Evolutionary conservation across 1,140 invertebrate species (phyloP), one percentile per base, ranked within the genome.

Genomic region (Drosophila triauraria): DNA sequence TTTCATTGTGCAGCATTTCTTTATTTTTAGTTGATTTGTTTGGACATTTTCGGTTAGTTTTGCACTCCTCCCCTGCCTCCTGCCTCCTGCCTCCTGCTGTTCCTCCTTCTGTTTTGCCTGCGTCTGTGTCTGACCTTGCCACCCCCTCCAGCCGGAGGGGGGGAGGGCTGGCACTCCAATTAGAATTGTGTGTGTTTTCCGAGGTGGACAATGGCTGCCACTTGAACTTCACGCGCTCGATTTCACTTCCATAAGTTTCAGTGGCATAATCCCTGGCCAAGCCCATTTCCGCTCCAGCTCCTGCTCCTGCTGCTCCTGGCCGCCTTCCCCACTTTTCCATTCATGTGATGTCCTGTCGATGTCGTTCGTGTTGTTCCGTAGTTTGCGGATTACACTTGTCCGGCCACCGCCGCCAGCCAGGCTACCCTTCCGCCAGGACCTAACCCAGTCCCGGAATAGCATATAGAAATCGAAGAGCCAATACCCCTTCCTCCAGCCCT

Each of bases 1-100:
- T 90, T 85, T 90, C 65, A 90, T 88, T 90, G 81, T 88, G 78
- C 69, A 88, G 80, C 76, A 78, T 71, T 80, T 84, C 65, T 81
- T 90, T 84, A 71, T 75, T 78, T 83, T 84, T 81, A 75, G 72
- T 75, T 84, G 80, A 88, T 90, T 85, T 88, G 85, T 70, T 85
- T 88, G 67, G 67, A 79, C 85, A 74, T 76, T 81, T 76, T 81
- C 61, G 67, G 84, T 80, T 72, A 71, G 78, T 75, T 86, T 38
- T 56, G 17, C n/a, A 32, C 40, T 44, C 56, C 2, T 3, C 1
- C 12, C 7, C n/a, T 15, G 25, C n/a, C n/a, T n/a, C n/a, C n/a
- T n/a, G n/a, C n/a, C 17, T 25, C 8, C 35, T 35, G 27, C 13
- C 13, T 47, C n/a, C 15, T 13, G 6, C 46, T 0, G 4, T 13